Evolutionary conservation across 2,797 vertebrate genomes (phyloP), one percentile per base, ranked within the genome.

Genomic region (Xenentodon cancila): DNA sequence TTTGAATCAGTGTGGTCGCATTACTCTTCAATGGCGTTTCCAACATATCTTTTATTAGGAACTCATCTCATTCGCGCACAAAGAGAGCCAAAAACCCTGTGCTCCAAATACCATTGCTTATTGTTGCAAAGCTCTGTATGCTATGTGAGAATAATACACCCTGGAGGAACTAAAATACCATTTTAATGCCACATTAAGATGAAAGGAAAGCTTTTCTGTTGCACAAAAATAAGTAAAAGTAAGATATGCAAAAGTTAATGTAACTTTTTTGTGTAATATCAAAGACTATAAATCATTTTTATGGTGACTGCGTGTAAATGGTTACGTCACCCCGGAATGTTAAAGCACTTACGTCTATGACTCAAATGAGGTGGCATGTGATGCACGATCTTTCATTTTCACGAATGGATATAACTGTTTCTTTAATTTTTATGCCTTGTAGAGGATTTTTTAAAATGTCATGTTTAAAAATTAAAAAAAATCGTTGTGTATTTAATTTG

Each of bases 1-100:
- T 37, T 32, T 27, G 42, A 56, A 52, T 59, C 17, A 5, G 3
- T 56, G 30, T 13, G 58, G 44, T 22, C 21, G 40, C 15, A 46
- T 69, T 64, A 68, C 37, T 21, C 37, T 73, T 79, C 82, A 65
- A 73, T 78, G 52, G 68, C 58, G 67, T 75, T 65, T 84, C 55
- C 65, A 59, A 51, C 40, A n/a, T 43, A 19, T 30, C 27, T 56
- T 48, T 59, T 73, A 51, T 7, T 22, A 53, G 27, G 17, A 66
- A 71, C 53, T 63, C n/a, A 49, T 65, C 64, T 46, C 54, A 42
- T 9, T 20, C 44, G 66, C 54, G 57, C 48, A 47, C 54, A 71
- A 8, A 22, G 17, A 18, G 47, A 11, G 68, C 37, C 58, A 57
- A 57, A 51, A 48, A 27, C 40, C 13, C 50, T 32, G 20, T 22